Evolutionary conservation across 2,113 vertebrate genomes (phyloP).

Genomic region (Pongo pygmaeus): DNA sequence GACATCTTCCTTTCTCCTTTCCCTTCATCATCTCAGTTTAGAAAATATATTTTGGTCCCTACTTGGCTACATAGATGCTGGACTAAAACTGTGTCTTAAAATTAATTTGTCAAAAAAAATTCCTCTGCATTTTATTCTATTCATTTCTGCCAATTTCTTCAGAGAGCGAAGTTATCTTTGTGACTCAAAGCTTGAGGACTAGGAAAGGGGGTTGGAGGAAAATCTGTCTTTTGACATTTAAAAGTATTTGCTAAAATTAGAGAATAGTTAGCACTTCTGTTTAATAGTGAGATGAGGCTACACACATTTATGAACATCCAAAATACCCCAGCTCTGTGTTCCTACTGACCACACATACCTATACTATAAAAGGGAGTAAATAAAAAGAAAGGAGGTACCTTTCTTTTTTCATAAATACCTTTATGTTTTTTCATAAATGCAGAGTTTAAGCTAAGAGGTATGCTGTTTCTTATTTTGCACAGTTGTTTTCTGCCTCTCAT

Average conservation of each 20-base stretch:
- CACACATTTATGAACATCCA: constrained; percentile 52
- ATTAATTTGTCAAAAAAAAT: constrained; percentile 54
- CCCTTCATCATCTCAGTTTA: not conserved
- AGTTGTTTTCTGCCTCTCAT: no score
- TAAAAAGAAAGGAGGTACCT: not conserved
- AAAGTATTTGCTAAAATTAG: constrained; percentile 76
- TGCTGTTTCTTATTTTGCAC: not conserved
- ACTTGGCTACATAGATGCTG: constrained; percentile 28
- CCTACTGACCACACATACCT: not conserved
- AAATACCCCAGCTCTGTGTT: constrained; percentile 16
- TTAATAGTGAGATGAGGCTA: constrained; percentile 72
- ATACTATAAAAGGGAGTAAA: not conserved
- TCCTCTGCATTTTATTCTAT: constrained; percentile 53
- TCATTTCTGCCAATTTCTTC: constrained; percentile 66
- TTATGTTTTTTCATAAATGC: not conserved
- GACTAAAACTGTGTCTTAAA: constrained; percentile 43
- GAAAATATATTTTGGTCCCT: constrained; percentile 38
- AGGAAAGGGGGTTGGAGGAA: constrained; percentile 65
- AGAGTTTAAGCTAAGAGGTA: not conserved
- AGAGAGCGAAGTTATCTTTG: constrained; percentile 58
- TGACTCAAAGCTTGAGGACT: constrained; percentile 72
- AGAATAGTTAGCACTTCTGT: constrained; percentile 71
- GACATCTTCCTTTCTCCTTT: constrained; percentile 8
- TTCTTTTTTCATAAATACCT: not conserved
- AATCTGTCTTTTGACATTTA: constrained; percentile 82